Evolutionary conservation across 2,888 invertebrate species (phyloP).

Genomic region (Elmis aenea): DNA sequence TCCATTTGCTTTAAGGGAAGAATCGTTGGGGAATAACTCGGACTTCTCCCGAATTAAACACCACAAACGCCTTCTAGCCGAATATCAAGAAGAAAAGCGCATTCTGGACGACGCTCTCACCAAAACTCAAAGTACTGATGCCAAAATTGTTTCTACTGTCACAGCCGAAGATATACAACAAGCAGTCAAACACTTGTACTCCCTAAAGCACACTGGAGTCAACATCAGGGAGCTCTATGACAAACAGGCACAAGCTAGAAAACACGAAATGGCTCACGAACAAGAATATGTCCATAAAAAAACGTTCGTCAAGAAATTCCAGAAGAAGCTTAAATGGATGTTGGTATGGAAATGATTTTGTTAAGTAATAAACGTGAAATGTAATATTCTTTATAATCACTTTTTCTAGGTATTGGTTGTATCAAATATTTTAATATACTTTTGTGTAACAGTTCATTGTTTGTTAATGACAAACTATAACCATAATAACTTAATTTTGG

Average conservation of each 20-base stretch:
- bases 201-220: slow-evolving; percentile 16
- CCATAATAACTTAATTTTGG: too few relatives aligned
- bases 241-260: slow-evolving; percentile 7
- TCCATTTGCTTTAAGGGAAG: slow-evolving; percentile 19
- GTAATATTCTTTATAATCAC: too few relatives aligned
- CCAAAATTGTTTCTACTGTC: slow-evolving; percentile 6
- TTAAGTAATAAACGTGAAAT: too few relatives aligned
- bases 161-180: slow-evolving; percentile 14
- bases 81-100: slow-evolving; percentile 21
- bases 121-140: slow-evolving; percentile 4
- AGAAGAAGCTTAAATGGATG: too few relatives aligned
- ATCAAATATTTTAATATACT: too few relatives aligned
- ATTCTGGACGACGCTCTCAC: slow-evolving; percentile 14
- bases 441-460: too few relatives aligned
- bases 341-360: too few relatives aligned
- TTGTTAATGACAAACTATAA: too few relatives aligned
- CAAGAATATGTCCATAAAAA: slow-evolving; percentile 4
- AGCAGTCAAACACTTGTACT: slow-evolving; percentile 16
- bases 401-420: too few relatives aligned
- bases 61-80: slow-evolving; percentile 16
- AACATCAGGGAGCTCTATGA: slow-evolving; percentile 20
- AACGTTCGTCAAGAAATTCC: too few relatives aligned
- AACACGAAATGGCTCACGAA: background rate
- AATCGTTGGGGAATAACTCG: slow-evolving; percentile 12
- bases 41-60: slow-evolving; percentile 12